Evolutionary conservation across 2,113 vertebrate genomes (phyloP), one percentile per base, ranked within the genome.

Genomic region (Pleuronectes platessa): DNA sequence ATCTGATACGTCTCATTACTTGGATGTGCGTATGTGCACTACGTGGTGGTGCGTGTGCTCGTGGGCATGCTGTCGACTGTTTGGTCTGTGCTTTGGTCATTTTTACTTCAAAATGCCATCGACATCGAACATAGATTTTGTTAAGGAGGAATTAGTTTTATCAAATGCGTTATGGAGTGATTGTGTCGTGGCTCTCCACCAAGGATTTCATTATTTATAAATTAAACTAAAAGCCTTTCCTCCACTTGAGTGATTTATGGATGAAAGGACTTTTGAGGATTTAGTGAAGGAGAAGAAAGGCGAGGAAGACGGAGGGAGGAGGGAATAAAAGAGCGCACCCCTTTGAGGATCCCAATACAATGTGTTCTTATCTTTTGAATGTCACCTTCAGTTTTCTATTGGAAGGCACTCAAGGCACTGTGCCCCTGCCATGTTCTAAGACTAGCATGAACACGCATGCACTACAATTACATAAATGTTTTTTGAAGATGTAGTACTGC

Each of bases 311-410:
- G 20, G 51, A 76, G 65, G n/a, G 77, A 76, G 67, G 54, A 40
- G 63, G 79, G 64, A 84, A 83, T 61, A 72, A 77, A 83, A 68
- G 82, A 78, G 71, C 26, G 6, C 24, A n/a, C 17, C 74, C 88
- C 86, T 87, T 45, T 9, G 87, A 89, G 89, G 85, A 82, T 86
- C 56, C 67, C 61, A 76, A 45, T 35, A 86, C 83, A 85, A 75
- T 88, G 64, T 72, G 74, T 79, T 85, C 74, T 88, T 89, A 88
- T 91, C 85, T 82, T 74, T 76, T 79, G 70, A 91, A 87, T 86
- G 90, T 90, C 86, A 91, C 90, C 88, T 89, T 88, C 82, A 83
- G 40, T 83, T 78, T 75, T 70, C 65, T 66, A 54, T 70, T 76
- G 86, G 65, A 76, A 80, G 63, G 73, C 73, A 71, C 55, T 72